Evolutionary conservation across 1,140 invertebrate species (phyloP).

Genomic region (Ectropis grisescens): DNA sequence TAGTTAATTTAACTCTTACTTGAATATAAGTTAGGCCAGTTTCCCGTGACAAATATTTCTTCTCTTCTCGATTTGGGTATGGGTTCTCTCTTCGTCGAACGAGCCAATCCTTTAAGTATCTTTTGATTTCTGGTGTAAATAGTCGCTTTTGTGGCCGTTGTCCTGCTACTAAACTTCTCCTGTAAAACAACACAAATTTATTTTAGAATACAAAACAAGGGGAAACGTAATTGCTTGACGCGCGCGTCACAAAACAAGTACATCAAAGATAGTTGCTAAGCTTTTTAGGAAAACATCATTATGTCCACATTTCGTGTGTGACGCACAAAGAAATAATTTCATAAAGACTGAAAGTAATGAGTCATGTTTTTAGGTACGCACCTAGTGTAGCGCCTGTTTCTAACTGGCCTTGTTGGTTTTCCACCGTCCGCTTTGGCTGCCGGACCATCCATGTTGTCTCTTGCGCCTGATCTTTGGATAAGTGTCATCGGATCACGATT

Average conservation of each 20-base stretch:
- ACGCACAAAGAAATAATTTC: slow-evolving; percentile 56
- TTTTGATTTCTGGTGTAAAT: slow-evolving; percentile 82
- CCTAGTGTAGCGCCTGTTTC: slow-evolving; percentile 72
- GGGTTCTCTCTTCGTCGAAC: slow-evolving; percentile 79
- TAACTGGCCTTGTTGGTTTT: slow-evolving; percentile 67
- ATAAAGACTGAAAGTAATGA: slow-evolving; percentile 49
- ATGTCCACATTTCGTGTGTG: too few species aligned
- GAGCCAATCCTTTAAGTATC: slow-evolving; percentile 80
- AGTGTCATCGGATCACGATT: slow-evolving; percentile 41
- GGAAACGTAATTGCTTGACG: too few species aligned
- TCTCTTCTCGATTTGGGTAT: slow-evolving; percentile 80
- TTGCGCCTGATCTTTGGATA: slow-evolving; percentile 35
- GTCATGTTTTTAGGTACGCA: slow-evolving; percentile 43
- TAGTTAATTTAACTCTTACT: slow-evolving; percentile 43
- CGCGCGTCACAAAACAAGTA: too few species aligned
- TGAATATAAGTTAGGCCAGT: slow-evolving; percentile 81
- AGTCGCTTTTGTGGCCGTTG: slow-evolving; percentile 76
- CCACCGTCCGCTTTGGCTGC: slow-evolving; percentile 37
- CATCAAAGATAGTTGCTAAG: too few species aligned
- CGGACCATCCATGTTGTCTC: slow-evolving; percentile 40
- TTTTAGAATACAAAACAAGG: too few species aligned
- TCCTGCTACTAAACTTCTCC: slow-evolving; percentile 70
- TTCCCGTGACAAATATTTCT: slow-evolving; percentile 76
- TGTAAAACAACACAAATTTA: slow-evolving; percentile 30
- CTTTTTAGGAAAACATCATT: too few species aligned